Conservation (phyloP, 2,113 vertebrate genomes). For the Gymnogyps californianus region DNA sequence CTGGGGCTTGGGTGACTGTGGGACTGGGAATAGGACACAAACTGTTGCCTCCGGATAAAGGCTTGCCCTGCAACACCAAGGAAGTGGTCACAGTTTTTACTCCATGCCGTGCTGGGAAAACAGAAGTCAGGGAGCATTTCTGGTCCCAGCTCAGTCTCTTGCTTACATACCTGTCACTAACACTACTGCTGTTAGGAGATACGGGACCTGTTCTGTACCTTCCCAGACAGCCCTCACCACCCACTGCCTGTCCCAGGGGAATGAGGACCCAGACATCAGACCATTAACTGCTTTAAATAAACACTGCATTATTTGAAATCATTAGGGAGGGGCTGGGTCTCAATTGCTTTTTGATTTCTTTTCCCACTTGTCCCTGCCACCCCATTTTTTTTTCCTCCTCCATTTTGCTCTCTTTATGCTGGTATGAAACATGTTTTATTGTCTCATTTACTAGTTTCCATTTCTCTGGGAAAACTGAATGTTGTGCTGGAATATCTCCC, state of each 20-base stretch:
- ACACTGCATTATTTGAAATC: not conserved
- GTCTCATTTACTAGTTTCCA: not conserved
- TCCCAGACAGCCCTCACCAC: not conserved
- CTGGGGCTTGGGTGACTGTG: not conserved
- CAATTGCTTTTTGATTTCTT: not conserved
- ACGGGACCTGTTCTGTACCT: not conserved
- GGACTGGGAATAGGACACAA: not conserved
- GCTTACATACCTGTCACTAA: not conserved
- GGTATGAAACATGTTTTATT: not conserved
- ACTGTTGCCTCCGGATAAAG: not conserved
- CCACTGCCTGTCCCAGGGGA: not conserved
- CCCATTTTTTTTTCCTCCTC: not conserved
- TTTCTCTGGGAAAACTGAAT: not conserved
- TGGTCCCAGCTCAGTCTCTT: not conserved
- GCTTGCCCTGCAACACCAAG: not conserved
- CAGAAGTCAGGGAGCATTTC: not conserved
- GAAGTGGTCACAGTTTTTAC: not conserved
- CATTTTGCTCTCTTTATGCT: not conserved
- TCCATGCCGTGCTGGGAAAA: not conserved
- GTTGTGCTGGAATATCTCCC: not conserved
- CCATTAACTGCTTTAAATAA: not conserved
- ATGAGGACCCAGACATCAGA: not conserved
- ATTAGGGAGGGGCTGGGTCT: not conserved
- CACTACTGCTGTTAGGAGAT: not conserved
- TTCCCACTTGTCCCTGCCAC: not conserved